A percentile compares a stretch with the other conserved stretches of the same genome.
Evolutionary conservation across 2,113 vertebrate species (phyloP).

Genomic region (Perccottus glenii): DNA sequence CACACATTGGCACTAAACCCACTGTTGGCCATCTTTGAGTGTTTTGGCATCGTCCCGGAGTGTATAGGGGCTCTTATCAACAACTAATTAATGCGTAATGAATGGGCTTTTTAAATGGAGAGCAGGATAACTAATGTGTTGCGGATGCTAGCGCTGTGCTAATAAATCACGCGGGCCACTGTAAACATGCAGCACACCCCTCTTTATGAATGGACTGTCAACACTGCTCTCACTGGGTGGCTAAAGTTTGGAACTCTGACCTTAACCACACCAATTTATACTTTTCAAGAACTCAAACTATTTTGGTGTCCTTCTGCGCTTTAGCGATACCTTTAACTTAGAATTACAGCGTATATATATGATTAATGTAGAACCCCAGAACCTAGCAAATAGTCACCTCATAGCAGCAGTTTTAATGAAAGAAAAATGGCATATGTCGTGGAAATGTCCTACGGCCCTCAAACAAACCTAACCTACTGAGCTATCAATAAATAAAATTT

Average conservation of each 20-base stretch:
- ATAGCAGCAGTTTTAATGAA: no score
- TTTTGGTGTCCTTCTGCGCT: background rate
- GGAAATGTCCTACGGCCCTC: no score
- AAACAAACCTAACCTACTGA: no score
- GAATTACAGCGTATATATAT: background rate
- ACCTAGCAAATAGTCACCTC: no score
- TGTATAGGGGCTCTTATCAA: constrained; percentile 56
- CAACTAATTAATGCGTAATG: constrained; percentile 71
- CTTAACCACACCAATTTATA: constrained; percentile 8
- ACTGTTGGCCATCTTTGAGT: constrained; percentile 24
- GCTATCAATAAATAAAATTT: no score
- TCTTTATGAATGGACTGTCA: constrained; percentile 40
- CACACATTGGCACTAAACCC: constrained; percentile 19
- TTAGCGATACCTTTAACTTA: background rate
- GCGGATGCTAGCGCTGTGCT: constrained; percentile 30
- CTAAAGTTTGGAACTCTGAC: constrained; percentile 32
- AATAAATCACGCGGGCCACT: constrained; percentile 65
- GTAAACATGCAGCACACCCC: constrained; percentile 31
- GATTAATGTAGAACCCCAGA: background rate
- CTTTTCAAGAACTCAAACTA: background rate
- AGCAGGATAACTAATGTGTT: constrained; percentile 60
- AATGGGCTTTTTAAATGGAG: constrained; percentile 64
- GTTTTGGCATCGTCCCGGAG: constrained; percentile 44
- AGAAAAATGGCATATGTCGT: no score
- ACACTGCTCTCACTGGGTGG: background rate